Conservation (phyloP, 2,888 invertebrate genomes). For the Polydrusus tereticollis region DNA sequence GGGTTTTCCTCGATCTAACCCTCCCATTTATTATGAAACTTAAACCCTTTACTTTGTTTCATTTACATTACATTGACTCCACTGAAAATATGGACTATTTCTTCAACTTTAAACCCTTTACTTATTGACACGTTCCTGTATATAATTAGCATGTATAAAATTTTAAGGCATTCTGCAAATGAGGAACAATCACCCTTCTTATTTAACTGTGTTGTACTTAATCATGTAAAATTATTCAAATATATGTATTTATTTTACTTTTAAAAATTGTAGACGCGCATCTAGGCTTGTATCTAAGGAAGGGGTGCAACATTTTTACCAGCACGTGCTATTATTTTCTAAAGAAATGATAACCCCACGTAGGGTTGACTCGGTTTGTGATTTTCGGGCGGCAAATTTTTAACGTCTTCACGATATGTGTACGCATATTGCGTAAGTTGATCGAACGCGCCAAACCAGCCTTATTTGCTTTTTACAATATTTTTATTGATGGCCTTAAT, state of each 20-base stretch:
- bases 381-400: constrained; percentile 45
- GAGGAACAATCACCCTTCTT: constrained; percentile 23
- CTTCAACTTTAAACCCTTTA: constrained; percentile 19
- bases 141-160: constrained; percentile 30
- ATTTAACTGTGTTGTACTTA: constrained; percentile 27
- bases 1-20: no score
- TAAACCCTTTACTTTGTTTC: no score
- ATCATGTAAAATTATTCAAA: constrained; percentile 44
- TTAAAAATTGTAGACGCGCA: constrained; percentile 30
- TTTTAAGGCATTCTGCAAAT: constrained; percentile 31
- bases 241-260: constrained; percentile 41
- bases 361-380: constrained; percentile 47
- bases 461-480: constrained; percentile 8
- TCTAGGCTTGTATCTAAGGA: constrained; percentile 38
- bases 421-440: constrained; percentile 26
- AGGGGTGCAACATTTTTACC: constrained; percentile 28
- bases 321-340: constrained; percentile 45
- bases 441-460: constrained; percentile 16
- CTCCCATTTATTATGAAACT: no score
- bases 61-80: no score
- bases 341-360: constrained; percentile 20
- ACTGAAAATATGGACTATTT: background rate
- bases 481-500: background rate
- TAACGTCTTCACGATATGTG: constrained; percentile 41
- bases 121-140: constrained; percentile 37